Conservation (phyloP, 2,888 invertebrate species). For the Rosalia funebris region DNA sequence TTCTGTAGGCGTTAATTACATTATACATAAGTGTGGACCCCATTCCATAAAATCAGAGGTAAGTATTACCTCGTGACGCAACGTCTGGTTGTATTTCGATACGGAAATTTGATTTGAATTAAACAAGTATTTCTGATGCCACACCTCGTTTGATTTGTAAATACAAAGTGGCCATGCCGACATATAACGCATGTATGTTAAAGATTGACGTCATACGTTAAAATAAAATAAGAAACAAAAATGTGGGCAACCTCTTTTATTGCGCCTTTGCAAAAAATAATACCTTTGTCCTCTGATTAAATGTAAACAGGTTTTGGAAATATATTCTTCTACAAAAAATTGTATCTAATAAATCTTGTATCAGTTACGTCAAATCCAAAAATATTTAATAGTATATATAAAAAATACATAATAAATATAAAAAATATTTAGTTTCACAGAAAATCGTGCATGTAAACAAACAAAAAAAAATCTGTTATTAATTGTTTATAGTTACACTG, state of each 20-base stretch:
- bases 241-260: background rate
- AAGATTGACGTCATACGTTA: conserved; percentile 9
- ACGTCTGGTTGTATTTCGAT: conserved; percentile 5
- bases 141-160: conserved; percentile 20
- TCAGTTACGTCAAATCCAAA: no score
- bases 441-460: no score
- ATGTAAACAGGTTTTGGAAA: background rate
- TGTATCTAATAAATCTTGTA: no score
- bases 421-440: no score
- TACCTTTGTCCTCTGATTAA: background rate
- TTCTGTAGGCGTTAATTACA: no score
- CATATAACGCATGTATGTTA: conserved; percentile 5
- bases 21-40: no score
- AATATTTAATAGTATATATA: no score
- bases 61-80: conserved; percentile 12
- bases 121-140: conserved; percentile 15
- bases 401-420: no score
- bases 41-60: no score
- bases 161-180: conserved; percentile 13
- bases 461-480: no score
- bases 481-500: no score
- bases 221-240: background rate
- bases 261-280: background rate
- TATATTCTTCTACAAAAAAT: no score
- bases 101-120: conserved; percentile 18